phyloP scores from a whole-genome alignment of 2,797 vertebrate genomes.

The Neosalanx taihuensis region DNA sequence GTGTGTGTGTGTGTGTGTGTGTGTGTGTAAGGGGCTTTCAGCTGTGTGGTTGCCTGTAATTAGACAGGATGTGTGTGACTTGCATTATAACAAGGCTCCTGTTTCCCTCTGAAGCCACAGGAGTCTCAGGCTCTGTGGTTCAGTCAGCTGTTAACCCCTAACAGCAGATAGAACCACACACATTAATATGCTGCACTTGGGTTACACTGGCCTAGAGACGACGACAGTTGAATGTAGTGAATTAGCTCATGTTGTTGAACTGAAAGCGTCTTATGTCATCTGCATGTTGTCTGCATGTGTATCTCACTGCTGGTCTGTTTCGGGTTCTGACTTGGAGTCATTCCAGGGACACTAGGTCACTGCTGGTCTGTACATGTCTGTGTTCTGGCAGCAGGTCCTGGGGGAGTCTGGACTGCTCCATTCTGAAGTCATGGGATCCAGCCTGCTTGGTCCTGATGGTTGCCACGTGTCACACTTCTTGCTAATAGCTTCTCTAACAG shows the following conservation, averaged over 20 bases:
- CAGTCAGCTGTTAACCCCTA: neutral
- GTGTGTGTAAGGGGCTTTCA: slow-evolving; percentile 31
- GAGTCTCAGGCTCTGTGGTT: neutral
- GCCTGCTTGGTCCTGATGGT: no score
- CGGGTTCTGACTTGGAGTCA: no score
- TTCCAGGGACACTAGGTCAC: no score
- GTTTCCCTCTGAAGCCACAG: slow-evolving; percentile 16
- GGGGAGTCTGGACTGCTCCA: no score
- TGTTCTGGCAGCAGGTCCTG: no score
- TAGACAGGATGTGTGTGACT: slow-evolving; percentile 43
- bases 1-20: slow-evolving; percentile 2
- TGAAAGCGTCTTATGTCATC: neutral
- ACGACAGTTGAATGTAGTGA: neutral
- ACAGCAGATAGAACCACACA: neutral
- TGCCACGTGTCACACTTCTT: no score
- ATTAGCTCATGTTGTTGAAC: neutral
- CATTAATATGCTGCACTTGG: neutral
- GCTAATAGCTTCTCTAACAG: no score
- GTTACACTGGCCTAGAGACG: no score
- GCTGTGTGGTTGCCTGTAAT: slow-evolving; percentile 31
- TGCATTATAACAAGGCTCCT: slow-evolving; percentile 47
- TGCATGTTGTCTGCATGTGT: neutral
- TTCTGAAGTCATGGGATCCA: no score
- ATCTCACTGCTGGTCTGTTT: no score
- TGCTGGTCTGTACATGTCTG: no score